Conservation (phyloP, 1,140 invertebrate genomes). For the Drosophila tsacasi region DNA sequence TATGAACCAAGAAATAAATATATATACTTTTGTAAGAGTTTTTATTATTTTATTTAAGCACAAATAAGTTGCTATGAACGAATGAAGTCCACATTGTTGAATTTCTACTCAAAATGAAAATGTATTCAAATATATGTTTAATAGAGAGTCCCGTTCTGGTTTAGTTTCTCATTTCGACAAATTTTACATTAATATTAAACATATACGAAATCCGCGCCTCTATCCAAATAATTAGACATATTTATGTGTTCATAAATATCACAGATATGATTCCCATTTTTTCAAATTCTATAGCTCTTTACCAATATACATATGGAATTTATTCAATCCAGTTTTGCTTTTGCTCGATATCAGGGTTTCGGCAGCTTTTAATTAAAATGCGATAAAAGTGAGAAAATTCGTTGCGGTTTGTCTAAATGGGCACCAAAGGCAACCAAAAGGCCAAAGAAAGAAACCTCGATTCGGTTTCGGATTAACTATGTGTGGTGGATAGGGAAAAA, state of each 20-base stretch:
- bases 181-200: slow-evolving; percentile 49
- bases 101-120: background rate
- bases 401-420: slow-evolving; percentile 71
- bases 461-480: slow-evolving; percentile 38
- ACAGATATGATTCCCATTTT: slow-evolving; percentile 62
- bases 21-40: too few species aligned
- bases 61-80: too few species aligned
- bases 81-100: too few species aligned
- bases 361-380: slow-evolving; percentile 77
- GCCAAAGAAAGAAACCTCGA: slow-evolving; percentile 31
- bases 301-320: slow-evolving; percentile 3
- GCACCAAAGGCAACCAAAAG: slow-evolving; percentile 47
- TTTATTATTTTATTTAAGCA: too few species aligned
- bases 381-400: slow-evolving; percentile 69
- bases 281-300: slow-evolving; percentile 14
- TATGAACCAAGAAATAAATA: too few species aligned
- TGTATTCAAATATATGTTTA: background rate
- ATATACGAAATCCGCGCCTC: slow-evolving; percentile 38
- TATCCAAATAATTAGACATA: slow-evolving; percentile 79
- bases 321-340: slow-evolving; percentile 46
- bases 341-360: slow-evolving; percentile 41
- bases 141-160: background rate
- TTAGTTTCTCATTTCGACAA: slow-evolving; percentile 16
- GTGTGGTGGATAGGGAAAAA: slow-evolving; percentile 39
- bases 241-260: slow-evolving; percentile 78